Conservation (phyloP, 2,113 vertebrate genomes). For the Beaufortia kweichowensis region DNA sequence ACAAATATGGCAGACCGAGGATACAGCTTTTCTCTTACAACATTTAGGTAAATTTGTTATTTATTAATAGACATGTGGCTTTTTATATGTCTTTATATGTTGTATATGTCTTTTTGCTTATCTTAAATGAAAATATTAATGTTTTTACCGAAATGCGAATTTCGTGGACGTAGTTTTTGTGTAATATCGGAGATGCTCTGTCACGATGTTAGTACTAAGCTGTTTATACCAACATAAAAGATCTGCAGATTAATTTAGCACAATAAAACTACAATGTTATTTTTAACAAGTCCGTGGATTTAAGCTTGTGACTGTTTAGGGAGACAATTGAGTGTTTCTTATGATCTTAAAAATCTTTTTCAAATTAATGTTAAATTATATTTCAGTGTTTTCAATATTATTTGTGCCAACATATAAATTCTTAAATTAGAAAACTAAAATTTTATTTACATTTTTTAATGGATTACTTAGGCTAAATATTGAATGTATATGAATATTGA, state of each 20-base stretch:
- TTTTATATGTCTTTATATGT: neutral
- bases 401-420: too few species aligned
- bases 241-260: neutral
- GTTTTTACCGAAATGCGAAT: neutral
- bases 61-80: neutral
- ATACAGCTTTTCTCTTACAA: slow-evolving; percentile 61
- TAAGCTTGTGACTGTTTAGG: too few species aligned
- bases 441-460: too few species aligned
- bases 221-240: neutral
- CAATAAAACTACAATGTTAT: too few species aligned
- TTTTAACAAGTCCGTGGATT: too few species aligned
- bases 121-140: neutral
- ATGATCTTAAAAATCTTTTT: too few species aligned
- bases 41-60: slow-evolving; percentile 52
- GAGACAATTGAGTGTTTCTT: too few species aligned
- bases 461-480: too few species aligned
- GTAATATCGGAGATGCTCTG: slow-evolving; percentile 24
- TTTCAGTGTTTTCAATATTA: too few species aligned
- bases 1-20: slow-evolving; percentile 58
- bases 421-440: too few species aligned
- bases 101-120: neutral
- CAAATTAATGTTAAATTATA: too few species aligned
- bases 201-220: slow-evolving; percentile 24
- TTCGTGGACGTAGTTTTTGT: neutral
- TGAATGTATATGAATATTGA: too few species aligned